Evolutionary conservation across 2,797 vertebrate genomes (phyloP).

Genomic region (Zenarchopterus dispar): DNA sequence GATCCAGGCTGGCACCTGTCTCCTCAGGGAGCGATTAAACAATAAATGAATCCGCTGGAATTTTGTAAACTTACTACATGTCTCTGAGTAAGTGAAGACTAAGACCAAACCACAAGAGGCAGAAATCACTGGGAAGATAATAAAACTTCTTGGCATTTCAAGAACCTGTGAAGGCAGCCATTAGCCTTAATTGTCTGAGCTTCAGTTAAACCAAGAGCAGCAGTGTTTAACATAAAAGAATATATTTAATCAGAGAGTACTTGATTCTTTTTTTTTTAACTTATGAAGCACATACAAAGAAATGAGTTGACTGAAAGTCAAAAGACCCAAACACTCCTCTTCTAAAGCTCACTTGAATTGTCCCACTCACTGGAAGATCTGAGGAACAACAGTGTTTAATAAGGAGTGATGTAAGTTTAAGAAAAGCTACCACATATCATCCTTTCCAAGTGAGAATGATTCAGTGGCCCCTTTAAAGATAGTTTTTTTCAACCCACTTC

Average conservation of each 20-base stretch:
- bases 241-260: too few species aligned
- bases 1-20: constrained; percentile 84
- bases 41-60: constrained; percentile 83
- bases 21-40: constrained; percentile 70
- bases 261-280: too few species aligned
- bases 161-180: constrained; percentile 61
- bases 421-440: constrained; percentile 14
- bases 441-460: constrained; percentile 36
- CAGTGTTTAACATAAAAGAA: constrained; percentile 16
- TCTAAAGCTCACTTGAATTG: too few species aligned
- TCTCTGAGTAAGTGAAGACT: constrained; percentile 70
- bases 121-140: constrained; percentile 49
- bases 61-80: constrained; percentile 81
- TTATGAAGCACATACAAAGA: too few species aligned
- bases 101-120: constrained; percentile 53
- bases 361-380: too few species aligned
- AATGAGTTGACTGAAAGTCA: neutral
- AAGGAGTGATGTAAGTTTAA: too few species aligned
- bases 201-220: constrained; percentile 58
- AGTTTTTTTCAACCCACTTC: constrained; percentile 55
- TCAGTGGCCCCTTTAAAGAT: constrained; percentile 47
- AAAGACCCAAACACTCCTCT: neutral
- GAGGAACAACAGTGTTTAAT: too few species aligned
- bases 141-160: constrained; percentile 66
- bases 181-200: constrained; percentile 64